A percentile compares a stretch with the other conserved stretches of the same genome.
These are phyloP conservation scores for Pyrrhosoma nymphula DNA, from an alignment of 2,888 invertebrate genomes.

Conservation along the genomic window DNA sequence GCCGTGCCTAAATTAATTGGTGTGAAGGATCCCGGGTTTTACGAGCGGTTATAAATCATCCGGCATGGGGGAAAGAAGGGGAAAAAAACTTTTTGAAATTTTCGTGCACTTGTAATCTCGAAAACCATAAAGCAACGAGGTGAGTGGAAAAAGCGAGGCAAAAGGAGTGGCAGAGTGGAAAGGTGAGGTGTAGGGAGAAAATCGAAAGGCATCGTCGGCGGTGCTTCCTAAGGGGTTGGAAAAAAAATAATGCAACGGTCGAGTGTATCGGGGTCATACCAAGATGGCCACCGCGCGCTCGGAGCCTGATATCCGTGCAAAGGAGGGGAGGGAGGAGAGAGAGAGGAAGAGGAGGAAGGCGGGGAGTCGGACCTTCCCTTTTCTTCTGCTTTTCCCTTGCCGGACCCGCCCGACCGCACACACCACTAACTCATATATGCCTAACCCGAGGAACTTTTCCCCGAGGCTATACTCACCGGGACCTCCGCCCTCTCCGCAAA, in stretches of 20 bases:
- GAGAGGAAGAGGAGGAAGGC: background rate
- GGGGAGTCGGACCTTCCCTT: background rate
- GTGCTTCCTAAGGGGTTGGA: background rate
- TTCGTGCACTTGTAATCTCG: background rate
- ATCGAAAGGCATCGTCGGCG: background rate
- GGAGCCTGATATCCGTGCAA: background rate
- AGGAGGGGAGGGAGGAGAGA: background rate
- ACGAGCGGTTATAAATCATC: constrained; percentile 15
- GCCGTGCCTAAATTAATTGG: background rate
- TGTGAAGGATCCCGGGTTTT: too few relatives aligned
- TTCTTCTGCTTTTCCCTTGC: background rate
- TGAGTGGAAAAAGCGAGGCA: too few relatives aligned
- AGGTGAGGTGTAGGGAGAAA: background rate
- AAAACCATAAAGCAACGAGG: background rate
- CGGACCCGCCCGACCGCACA: background rate
- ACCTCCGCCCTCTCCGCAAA: constrained; percentile 36
- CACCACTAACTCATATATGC: background rate
- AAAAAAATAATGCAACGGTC: background rate
- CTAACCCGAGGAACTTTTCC: background rate
- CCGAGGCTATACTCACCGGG: constrained; percentile 1
- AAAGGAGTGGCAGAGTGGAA: too few relatives aligned
- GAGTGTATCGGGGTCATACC: constrained; percentile 25
- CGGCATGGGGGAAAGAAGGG: background rate
- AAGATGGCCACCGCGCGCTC: constrained; percentile 50
- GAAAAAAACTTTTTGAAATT: background rate